Percentiles rank a stretch among this genome's conserved stretches.
Evolutionary conservation across 2,113 vertebrate genomes (phyloP).

Genomic region (Andinoacara biseriatus): DNA sequence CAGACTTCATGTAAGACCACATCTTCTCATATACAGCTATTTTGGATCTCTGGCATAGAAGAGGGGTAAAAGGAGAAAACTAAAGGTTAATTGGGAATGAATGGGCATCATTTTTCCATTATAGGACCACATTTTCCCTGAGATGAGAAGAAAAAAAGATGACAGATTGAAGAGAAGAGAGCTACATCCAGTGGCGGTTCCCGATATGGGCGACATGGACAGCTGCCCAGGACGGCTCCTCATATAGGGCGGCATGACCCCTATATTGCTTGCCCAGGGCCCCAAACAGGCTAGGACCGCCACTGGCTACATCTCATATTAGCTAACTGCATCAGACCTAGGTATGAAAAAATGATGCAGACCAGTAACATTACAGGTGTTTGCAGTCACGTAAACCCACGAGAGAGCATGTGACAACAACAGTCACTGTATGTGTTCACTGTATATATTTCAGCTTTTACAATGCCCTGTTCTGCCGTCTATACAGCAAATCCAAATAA

Average conservation of each 20-base stretch:
- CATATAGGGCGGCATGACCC: too few species aligned
- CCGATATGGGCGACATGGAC: too few species aligned
- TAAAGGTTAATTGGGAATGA: not conserved
- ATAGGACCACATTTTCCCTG: not conserved
- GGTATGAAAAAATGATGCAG: not conserved
- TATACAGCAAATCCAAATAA: not conserved
- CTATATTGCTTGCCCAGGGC: too few species aligned
- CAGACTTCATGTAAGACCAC: constrained; percentile 99
- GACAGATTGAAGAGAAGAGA: too few species aligned
- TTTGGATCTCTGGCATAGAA: constrained; percentile 90
- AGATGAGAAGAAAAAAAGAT: not conserved
- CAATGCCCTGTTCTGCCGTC: not conserved
- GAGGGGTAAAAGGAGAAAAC: not conserved
- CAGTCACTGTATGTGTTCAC: not conserved
- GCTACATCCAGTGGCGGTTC: too few species aligned
- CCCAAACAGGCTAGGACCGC: too few species aligned
- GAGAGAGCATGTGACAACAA: not conserved
- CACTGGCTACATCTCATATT: too few species aligned
- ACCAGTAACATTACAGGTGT: not conserved
- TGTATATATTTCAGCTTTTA: not conserved
- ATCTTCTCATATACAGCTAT: constrained; percentile 99
- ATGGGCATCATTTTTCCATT: not conserved
- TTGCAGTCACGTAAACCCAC: too few species aligned
- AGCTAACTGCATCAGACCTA: too few species aligned
- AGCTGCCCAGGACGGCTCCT: too few species aligned